A percentile compares a stretch with the other conserved stretches of the same genome.
phyloP scores from a whole-genome alignment of 2,797 vertebrate genomes.

The Sebastes paucispinis region DNA sequence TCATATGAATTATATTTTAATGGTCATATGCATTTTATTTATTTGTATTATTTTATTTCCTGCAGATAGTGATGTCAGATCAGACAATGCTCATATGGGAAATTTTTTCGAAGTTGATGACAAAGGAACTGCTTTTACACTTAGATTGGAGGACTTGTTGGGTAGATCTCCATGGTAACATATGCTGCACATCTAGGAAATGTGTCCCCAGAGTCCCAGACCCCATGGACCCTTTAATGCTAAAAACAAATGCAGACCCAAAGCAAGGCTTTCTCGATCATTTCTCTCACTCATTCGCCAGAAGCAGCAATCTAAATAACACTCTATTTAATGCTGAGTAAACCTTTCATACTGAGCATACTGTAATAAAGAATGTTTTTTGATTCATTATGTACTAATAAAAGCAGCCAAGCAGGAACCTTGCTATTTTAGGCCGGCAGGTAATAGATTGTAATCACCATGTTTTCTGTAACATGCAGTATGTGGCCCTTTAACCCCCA shows the following conservation, averaged over 20 bases:
- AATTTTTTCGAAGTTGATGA: background rate
- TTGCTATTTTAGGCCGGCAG: conserved; percentile 2
- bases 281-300: background rate
- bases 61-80: background rate
- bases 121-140: background rate
- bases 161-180: background rate
- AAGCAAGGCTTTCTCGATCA: background rate
- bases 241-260: background rate
- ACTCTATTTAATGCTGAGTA: background rate
- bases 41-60: too few relatives aligned
- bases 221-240: background rate
- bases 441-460: conserved; percentile 11
- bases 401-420: conserved; percentile 2
- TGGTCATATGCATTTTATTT: too few relatives aligned
- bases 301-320: background rate
- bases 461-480: conserved; percentile 14
- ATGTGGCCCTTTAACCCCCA: background rate
- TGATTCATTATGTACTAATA: conserved; percentile 21
- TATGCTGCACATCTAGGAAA: background rate
- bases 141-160: background rate
- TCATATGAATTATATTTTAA: background rate
- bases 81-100: background rate
- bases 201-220: background rate
- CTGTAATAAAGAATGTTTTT: background rate
- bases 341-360: background rate